These are phyloP conservation scores for Nesogale talazaci DNA, from an alignment of 2,113 vertebrate species.

Conservation along the genomic window DNA sequence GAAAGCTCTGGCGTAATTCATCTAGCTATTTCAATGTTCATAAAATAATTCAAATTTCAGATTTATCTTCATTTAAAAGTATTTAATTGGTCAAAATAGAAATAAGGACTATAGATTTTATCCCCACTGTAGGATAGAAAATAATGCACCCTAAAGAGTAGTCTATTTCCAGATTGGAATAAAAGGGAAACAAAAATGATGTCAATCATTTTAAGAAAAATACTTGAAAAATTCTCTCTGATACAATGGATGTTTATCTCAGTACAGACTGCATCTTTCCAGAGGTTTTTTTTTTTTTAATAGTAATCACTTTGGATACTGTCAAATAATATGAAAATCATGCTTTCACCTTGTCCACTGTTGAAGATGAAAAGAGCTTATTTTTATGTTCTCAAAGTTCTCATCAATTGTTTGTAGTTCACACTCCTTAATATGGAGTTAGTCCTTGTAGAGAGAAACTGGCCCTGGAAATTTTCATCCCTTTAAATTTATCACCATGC, in stretches of 20 bases:
- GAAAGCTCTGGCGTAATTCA: neutral
- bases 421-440: neutral
- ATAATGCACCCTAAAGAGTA: neutral
- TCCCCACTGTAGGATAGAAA: neutral
- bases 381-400: neutral
- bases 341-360: neutral
- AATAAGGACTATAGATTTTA: neutral
- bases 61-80: constrained; percentile 36
- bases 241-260: constrained; percentile 55
- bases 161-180: neutral
- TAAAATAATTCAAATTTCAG: neutral
- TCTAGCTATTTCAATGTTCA: neutral
- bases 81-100: neutral
- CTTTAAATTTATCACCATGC: constrained; percentile 25
- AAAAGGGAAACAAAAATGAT: neutral
- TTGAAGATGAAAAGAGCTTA: constrained; percentile 57
- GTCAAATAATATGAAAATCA: constrained; percentile 59
- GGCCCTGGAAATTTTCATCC: neutral
- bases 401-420: constrained; percentile 24
- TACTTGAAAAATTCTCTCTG: constrained; percentile 31
- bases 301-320: constrained; percentile 41
- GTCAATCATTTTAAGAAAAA: neutral
- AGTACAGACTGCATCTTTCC: constrained; percentile 40
- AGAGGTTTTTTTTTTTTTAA: constrained; percentile 24
- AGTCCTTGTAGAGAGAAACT: neutral